Evolutionary conservation across 2,113 vertebrate genomes (phyloP).

Genomic region (mouse (Mus musculus)): DNA sequence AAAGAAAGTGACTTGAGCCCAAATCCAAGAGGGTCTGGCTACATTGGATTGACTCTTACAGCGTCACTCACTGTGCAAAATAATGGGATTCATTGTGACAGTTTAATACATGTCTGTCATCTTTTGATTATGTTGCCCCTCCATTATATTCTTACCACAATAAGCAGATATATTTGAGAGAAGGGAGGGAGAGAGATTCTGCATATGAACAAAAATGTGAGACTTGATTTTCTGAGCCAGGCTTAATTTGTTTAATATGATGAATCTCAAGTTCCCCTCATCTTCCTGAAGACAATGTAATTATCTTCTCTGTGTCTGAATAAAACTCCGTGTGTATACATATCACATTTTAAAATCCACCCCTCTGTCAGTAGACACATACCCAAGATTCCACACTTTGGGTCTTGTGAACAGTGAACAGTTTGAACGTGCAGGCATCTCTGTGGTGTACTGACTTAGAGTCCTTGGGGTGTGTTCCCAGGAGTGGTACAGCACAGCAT

Average conservation of each 20-base stretch:
- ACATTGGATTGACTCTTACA: too few relatives aligned
- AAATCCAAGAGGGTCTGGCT: neutral
- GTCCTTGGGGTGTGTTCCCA: neutral
- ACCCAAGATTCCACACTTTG: neutral
- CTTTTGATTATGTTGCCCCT: neutral
- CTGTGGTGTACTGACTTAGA: neutral
- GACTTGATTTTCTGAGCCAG: neutral
- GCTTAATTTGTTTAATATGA: neutral
- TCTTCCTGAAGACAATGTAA: neutral
- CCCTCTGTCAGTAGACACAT: neutral
- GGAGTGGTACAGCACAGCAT: neutral
- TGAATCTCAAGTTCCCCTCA: neutral
- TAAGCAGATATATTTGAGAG: neutral
- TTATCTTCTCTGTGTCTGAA: neutral
- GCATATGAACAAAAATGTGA: neutral
- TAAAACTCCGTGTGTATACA: neutral
- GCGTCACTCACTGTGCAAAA: neutral
- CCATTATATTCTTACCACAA: neutral
- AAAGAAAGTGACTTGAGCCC: neutral
- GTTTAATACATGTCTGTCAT: neutral
- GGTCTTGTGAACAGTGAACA: neutral
- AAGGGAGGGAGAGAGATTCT: neutral
- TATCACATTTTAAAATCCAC: neutral
- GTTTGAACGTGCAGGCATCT: neutral
- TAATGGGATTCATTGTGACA: neutral